A percentile compares a stretch with the other conserved stretches of the same genome.
Conservation (phyloP, 2,888 invertebrate genomes). For the Apotomis capreana region DNA sequence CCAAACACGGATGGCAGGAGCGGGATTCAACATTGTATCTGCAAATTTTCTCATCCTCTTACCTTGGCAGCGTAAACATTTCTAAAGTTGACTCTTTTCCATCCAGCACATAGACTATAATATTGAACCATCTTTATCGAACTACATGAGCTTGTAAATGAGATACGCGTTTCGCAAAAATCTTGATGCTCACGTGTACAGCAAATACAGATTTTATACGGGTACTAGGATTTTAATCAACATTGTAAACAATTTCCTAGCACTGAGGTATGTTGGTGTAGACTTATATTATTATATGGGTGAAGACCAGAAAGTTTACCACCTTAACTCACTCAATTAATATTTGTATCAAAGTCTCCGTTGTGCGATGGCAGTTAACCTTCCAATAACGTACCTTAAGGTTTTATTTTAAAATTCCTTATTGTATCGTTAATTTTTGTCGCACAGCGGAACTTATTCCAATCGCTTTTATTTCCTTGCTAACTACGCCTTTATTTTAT, state of each 20-base stretch:
- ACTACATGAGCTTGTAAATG: conserved; percentile 1
- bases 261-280: background rate
- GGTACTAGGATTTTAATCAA: conserved; percentile 15
- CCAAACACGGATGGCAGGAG: conserved; percentile 39
- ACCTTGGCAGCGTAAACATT: background rate
- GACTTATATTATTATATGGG: background rate
- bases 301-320: too few relatives aligned
- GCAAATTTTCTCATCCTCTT: background rate
- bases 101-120: background rate
- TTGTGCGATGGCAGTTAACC: too few relatives aligned
- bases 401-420: too few relatives aligned
- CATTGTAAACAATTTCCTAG: background rate
- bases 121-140: background rate
- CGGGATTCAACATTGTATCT: conserved; percentile 13
- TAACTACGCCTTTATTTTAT: too few relatives aligned
- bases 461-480: too few relatives aligned
- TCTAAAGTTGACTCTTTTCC: background rate
- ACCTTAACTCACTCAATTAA: too few relatives aligned
- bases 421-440: too few relatives aligned
- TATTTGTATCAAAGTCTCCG: too few relatives aligned
- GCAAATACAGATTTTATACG: conserved; percentile 21
- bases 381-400: too few relatives aligned
- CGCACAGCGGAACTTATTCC: too few relatives aligned
- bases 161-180: conserved; percentile 18
- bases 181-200: conserved; percentile 34